Conservation (phyloP, 2,113 vertebrate species). For the Panthera leo region DNA sequence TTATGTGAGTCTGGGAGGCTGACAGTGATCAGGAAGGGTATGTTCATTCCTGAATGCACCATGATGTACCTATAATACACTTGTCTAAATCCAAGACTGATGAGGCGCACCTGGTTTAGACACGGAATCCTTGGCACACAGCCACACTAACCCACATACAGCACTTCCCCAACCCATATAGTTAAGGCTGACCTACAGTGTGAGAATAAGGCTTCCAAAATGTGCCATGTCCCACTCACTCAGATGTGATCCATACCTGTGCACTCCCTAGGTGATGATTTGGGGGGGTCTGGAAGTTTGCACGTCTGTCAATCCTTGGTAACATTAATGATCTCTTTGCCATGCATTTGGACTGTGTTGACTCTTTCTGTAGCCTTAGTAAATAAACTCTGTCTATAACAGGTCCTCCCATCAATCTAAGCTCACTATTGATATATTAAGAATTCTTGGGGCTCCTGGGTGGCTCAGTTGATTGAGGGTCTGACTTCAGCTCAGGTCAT, state of each 20-base stretch:
- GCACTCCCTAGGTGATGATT: neutral
- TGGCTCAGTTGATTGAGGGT: neutral
- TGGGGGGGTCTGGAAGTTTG: neutral
- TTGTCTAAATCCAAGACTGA: neutral
- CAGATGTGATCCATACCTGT: neutral
- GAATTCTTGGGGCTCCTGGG: neutral
- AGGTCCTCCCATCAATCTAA: neutral
- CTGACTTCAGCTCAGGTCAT: neutral
- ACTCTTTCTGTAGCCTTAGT: neutral
- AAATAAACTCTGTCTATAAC: neutral
- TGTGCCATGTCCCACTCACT: neutral
- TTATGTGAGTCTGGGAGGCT: neutral
- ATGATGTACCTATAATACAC: neutral
- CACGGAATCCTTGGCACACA: neutral
- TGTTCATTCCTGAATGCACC: neutral
- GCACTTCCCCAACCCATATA: neutral
- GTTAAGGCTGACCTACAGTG: neutral
- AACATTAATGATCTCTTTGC: neutral
- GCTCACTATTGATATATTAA: neutral
- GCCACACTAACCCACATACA: neutral
- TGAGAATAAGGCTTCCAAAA: neutral
- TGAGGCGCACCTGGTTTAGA: neutral
- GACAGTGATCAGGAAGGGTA: neutral
- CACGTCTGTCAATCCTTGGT: neutral
- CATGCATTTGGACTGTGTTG: neutral